These are phyloP conservation scores for Gopherus evgoodei DNA, from an alignment of 2,113 vertebrate genomes.

Conservation along the genomic window DNA sequence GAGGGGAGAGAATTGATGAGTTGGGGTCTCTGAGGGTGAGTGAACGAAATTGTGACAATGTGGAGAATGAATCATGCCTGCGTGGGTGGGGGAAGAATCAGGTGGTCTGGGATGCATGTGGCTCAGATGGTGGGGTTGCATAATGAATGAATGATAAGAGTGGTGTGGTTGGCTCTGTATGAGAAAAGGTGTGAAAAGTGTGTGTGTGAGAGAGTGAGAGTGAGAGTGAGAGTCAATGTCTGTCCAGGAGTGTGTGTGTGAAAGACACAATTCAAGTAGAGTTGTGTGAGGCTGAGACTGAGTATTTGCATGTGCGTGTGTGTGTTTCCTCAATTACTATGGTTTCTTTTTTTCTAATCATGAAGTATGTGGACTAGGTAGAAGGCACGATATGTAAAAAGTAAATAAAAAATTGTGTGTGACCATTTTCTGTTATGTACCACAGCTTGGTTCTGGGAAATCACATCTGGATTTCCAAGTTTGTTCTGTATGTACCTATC, in stretches of 20 bases:
- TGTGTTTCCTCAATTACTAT: rapidly evolving
- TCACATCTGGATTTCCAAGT: not conserved
- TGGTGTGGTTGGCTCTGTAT: rapidly evolving
- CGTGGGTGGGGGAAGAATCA: not conserved
- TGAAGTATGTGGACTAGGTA: not conserved
- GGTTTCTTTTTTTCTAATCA: not conserved
- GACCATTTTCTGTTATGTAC: not conserved
- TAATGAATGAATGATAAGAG: rapidly evolving
- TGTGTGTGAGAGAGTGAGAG: no score
- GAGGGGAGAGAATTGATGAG: slow-evolving; percentile 8
- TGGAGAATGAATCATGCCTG: not conserved
- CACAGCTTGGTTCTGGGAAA: not conserved
- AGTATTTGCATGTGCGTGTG: rapidly evolving
- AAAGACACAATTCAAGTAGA: not conserved
- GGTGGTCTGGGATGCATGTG: rapidly evolving
- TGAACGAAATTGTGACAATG: not conserved
- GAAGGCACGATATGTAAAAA: not conserved
- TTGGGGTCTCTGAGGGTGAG: rapidly evolving
- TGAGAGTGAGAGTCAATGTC: not conserved
- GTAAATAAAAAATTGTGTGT: not conserved
- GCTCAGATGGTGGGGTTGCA: rapidly evolving
- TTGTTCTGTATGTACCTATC: not conserved
- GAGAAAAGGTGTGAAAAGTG: not conserved
- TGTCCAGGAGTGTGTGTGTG: not conserved
- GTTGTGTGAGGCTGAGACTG: rapidly evolving